These are phyloP conservation scores for Chrysemys picta DNA, from an alignment of 2,113 vertebrate species.

Conservation along the genomic window DNA sequence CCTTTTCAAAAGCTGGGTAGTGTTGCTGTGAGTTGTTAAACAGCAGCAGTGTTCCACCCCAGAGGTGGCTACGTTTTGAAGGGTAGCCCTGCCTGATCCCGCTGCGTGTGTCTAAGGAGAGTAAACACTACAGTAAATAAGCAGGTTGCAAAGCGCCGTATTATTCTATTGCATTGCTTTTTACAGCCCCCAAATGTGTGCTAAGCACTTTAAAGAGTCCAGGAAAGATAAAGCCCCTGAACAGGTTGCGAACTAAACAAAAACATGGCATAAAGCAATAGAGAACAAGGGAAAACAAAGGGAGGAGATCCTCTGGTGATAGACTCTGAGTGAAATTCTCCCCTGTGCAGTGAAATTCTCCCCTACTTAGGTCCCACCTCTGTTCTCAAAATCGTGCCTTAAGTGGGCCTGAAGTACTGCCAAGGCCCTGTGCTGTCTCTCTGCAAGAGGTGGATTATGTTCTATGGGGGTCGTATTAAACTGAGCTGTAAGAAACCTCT, in stretches of 20 bases:
- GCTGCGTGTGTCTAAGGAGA: background rate
- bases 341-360: background rate
- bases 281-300: background rate
- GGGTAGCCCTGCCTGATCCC: background rate
- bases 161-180: background rate
- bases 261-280: background rate
- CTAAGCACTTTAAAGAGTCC: background rate
- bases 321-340: background rate
- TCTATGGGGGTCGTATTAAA: background rate
- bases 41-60: fast-evolving
- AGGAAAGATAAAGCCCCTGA: background rate
- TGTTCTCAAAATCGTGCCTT: fast-evolving
- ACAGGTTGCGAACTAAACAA: background rate
- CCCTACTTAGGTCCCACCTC: fast-evolving
- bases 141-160: background rate
- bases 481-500: background rate
- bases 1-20: background rate
- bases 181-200: fast-evolving
- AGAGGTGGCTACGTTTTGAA: background rate
- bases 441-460: background rate
- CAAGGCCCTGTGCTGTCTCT: background rate
- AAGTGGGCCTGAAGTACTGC: fast-evolving
- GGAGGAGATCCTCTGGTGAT: background rate
- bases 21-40: background rate
- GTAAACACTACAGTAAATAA: background rate